A percentile compares a stretch with the other conserved stretches of the same genome.
Conservation (phyloP, 2,888 invertebrate species). For the Scelioninae gen. 1 region DNA sequence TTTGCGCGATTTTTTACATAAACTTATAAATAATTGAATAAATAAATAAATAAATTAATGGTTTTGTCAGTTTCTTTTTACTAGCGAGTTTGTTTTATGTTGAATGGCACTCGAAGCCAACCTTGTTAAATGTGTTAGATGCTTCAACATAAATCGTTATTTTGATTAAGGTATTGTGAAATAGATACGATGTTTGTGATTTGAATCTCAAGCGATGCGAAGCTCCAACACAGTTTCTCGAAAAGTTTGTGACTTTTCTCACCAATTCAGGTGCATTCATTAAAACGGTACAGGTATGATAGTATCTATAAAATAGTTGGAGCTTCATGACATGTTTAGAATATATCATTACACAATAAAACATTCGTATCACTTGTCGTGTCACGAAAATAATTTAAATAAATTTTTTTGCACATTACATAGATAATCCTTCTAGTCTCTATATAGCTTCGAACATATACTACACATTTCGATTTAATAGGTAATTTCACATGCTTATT, state of each 20-base stretch:
- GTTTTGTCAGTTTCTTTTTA: constrained; percentile 58
- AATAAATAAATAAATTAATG: constrained; percentile 73
- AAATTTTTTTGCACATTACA: constrained; percentile 33
- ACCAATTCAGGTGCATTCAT: constrained; percentile 60
- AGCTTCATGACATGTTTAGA: constrained; percentile 54
- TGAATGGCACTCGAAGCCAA: constrained; percentile 66
- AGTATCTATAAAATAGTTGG: constrained; percentile 47
- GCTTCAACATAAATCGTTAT: constrained; percentile 40
- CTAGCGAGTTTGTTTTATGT: constrained; percentile 55
- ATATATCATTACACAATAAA: constrained; percentile 47
- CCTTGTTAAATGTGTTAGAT: constrained; percentile 58
- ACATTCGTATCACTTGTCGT: constrained; percentile 50
- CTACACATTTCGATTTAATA: constrained; percentile 4
- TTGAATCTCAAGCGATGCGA: constrained; percentile 45
- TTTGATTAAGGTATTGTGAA: constrained; percentile 51
- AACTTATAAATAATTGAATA: constrained; percentile 70
- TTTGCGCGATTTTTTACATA: constrained; percentile 68
- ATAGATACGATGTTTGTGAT: constrained; percentile 46
- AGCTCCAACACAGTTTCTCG: constrained; percentile 42
- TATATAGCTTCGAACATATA: constrained; percentile 12
- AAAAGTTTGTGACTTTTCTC: constrained; percentile 58
- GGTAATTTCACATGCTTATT: constrained; percentile 13
- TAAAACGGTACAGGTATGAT: constrained; percentile 68
- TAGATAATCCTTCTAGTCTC: constrained; percentile 24
- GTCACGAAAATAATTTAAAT: constrained; percentile 49